Percentiles rank a stretch among this genome's conserved stretches.
phyloP scores from a whole-genome alignment of 2,888 invertebrate genomes.

The Lacanobia oleracea region DNA sequence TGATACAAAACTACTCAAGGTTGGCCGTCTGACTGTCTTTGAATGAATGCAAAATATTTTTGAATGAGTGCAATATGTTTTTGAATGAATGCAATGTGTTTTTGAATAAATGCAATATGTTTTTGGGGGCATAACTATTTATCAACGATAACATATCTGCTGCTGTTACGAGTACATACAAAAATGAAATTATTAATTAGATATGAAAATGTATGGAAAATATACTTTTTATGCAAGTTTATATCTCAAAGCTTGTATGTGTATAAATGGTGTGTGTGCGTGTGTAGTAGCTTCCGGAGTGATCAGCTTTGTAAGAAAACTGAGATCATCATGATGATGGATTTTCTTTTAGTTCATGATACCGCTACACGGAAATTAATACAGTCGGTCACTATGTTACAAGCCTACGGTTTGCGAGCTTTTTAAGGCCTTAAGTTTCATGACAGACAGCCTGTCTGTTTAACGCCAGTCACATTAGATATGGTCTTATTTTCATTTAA shows the following conservation, averaged over 20 bases:
- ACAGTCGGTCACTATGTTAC: slow-evolving; percentile 32
- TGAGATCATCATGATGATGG: slow-evolving; percentile 35
- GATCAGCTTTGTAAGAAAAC: slow-evolving; percentile 27
- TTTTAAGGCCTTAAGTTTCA: not conserved
- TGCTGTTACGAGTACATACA: no score
- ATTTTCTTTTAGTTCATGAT: slow-evolving; percentile 22
- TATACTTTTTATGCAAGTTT: not conserved
- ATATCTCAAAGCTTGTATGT: not conserved
- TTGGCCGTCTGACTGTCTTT: no score
- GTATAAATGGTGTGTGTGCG: no score
- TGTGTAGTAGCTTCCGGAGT: slow-evolving; percentile 8
- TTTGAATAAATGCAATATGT: no score
- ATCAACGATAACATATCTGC: no score
- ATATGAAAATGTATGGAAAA: not conserved
- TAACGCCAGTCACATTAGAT: slow-evolving; percentile 27
- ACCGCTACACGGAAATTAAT: slow-evolving; percentile 31
- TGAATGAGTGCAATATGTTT: no score
- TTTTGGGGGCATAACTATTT: no score
- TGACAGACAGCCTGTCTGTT: slow-evolving; percentile 10
- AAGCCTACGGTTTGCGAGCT: not conserved
- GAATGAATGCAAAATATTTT: no score
- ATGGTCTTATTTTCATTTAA: not conserved
- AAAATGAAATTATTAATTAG: not conserved
- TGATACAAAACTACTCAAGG: no score
- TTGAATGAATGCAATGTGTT: no score